These are phyloP conservation scores for Lepidocyrtinus sp. DNA, from an alignment of 2,888 invertebrate species.

Conservation along the genomic window DNA sequence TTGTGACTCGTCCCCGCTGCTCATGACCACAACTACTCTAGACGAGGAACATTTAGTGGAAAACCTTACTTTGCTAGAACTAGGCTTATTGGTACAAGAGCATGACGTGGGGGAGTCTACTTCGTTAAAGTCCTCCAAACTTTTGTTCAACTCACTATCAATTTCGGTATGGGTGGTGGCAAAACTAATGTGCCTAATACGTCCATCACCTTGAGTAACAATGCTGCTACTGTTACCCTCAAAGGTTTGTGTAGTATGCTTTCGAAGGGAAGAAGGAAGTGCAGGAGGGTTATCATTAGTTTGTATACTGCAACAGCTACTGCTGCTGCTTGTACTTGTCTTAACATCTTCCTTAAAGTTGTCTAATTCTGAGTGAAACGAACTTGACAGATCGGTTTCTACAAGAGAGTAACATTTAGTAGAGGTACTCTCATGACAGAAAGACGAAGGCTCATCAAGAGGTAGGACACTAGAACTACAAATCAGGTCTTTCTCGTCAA, in stretches of 20 bases:
- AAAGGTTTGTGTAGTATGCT: not conserved
- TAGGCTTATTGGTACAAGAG: slow-evolving; percentile 23
- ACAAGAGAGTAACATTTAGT: slow-evolving; percentile 40
- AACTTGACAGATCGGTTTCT: slow-evolving; percentile 33
- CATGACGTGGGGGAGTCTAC: slow-evolving; percentile 16
- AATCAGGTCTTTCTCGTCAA: not conserved
- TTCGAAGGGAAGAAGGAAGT: not conserved
- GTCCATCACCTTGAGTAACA: slow-evolving; percentile 6
- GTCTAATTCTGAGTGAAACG: not conserved
- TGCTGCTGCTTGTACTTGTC: not conserved
- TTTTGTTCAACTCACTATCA: slow-evolving; percentile 28
- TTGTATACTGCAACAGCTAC: slow-evolving; percentile 11
- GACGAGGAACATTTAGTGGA: not conserved
- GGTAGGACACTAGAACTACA: slow-evolving; percentile 24
- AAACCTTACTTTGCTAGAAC: slow-evolving; percentile 32
- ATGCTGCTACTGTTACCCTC: not conserved
- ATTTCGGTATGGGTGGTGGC: not conserved
- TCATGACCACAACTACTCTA: slow-evolving; percentile 31
- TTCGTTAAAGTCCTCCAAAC: slow-evolving; percentile 30
- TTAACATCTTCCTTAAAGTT: not conserved
- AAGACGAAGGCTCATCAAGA: slow-evolving; percentile 29
- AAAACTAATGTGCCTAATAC: not conserved
- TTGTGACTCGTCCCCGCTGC: not conserved
- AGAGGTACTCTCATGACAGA: slow-evolving; percentile 31
- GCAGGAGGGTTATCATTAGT: not conserved